A percentile compares a stretch with the other conserved stretches of the same genome.
phyloP scores from a whole-genome alignment of 2,113 vertebrate species.

The Eclectus roratus region DNA sequence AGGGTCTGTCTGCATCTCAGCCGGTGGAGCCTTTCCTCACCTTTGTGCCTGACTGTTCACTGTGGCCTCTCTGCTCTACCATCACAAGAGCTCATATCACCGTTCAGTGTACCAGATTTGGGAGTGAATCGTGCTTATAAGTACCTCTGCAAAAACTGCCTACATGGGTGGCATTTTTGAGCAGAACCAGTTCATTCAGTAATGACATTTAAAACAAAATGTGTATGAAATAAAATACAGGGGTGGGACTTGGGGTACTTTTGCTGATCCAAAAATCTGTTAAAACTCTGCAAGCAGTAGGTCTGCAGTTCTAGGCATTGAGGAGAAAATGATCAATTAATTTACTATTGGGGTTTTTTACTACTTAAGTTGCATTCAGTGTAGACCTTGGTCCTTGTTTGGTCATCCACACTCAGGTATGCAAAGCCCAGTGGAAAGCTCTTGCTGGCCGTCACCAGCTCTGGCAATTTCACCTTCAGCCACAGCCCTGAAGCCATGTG shows the following conservation, averaged over 20 bases:
- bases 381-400: background rate
- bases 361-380: background rate
- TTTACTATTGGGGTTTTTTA: background rate
- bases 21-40: background rate
- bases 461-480: background rate
- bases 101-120: background rate
- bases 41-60: background rate
- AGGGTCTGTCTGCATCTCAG: background rate
- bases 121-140: background rate
- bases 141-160: background rate
- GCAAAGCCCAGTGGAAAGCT: background rate
- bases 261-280: background rate
- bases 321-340: background rate
- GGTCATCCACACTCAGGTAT: too few relatives aligned
- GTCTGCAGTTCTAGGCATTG: background rate
- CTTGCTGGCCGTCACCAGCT: background rate
- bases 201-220: background rate
- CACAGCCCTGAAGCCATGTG: background rate
- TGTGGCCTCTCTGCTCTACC: background rate
- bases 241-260: background rate
- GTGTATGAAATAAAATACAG: background rate
- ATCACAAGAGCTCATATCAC: background rate
- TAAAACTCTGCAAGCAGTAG: background rate
- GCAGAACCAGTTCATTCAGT: background rate
- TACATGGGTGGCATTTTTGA: background rate